phyloP scores from a whole-genome alignment of 2,888 invertebrate genomes.

The Cephalotes varians region DNA sequence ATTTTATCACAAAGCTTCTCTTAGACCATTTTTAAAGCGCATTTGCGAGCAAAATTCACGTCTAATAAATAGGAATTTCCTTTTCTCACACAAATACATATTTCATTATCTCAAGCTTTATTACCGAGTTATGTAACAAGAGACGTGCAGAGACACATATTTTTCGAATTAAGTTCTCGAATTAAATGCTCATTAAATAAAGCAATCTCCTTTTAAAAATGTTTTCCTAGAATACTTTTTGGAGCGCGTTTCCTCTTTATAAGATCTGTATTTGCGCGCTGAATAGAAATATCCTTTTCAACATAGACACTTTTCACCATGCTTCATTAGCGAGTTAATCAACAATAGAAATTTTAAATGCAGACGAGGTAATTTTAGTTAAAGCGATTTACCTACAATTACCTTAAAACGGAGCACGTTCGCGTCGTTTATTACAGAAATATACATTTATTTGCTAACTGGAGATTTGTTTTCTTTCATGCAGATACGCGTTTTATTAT shows the following conservation, averaged over 20 bases:
- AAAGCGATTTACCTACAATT: conserved; percentile 6
- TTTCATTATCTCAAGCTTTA: conserved; percentile 17
- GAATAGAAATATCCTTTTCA: conserved; percentile 7
- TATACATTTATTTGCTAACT: background rate
- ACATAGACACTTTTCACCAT: conserved; percentile 4
- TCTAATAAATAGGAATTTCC: background rate
- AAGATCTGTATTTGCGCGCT: background rate
- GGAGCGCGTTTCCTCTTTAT: background rate
- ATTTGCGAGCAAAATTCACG: conserved; percentile 10
- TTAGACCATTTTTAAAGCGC: background rate
- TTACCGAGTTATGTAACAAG: background rate
- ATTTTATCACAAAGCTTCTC: conserved; percentile 16
- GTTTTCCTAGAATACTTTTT: background rate
- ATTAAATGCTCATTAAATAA: background rate
- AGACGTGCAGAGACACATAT: background rate
- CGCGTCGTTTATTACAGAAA: background rate
- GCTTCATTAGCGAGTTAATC: conserved; percentile 12
- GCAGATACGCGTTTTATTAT: background rate
- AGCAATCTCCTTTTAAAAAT: background rate
- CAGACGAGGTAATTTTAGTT: background rate
- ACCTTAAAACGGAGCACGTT: background rate
- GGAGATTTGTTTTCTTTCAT: conserved; percentile 9
- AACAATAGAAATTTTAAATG: conserved; percentile 15
- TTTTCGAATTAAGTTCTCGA: background rate
- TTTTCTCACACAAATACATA: background rate